phyloP scores from a whole-genome alignment of 2,113 vertebrate species.

The Colaptes auratus region DNA sequence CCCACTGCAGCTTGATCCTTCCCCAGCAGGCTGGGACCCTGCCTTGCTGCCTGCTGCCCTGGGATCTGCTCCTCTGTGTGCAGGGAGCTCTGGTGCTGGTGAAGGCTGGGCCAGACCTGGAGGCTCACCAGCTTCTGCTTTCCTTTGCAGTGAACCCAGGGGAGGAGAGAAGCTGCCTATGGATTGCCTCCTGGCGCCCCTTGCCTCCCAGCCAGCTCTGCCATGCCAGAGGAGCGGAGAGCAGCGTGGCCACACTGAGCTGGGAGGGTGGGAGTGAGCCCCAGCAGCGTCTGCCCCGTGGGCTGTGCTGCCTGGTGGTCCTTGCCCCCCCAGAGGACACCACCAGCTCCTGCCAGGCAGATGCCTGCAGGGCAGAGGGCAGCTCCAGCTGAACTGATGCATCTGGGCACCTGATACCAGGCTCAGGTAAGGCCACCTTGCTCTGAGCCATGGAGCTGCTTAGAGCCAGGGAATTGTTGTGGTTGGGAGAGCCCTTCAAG shows the following conservation, averaged over 20 bases:
- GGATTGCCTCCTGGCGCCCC: not conserved
- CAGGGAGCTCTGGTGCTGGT: not conserved
- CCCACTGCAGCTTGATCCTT: not conserved
- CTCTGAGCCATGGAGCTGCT: not conserved
- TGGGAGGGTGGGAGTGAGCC: not conserved
- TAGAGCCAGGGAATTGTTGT: too few relatives aligned
- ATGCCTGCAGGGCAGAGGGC: not conserved
- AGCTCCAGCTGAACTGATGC: slow-evolving; percentile 45
- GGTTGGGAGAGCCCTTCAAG: too few relatives aligned
- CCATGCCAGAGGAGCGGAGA: fast-evolving
- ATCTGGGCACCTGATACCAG: slow-evolving; percentile 34
- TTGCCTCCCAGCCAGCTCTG: not conserved
- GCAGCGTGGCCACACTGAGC: not conserved
- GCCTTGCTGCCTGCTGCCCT: not conserved
- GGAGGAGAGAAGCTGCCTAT: fast-evolving
- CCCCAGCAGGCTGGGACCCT: not conserved
- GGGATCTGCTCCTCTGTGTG: not conserved
- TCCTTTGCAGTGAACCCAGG: not conserved
- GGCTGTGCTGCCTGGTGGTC: not conserved
- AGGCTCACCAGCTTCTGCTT: not conserved
- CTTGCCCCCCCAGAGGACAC: fast-evolving
- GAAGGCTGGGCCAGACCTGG: not conserved
- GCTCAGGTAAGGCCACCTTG: slow-evolving; percentile 21
- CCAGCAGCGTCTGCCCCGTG: fast-evolving
- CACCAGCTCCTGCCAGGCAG: not conserved